Percentiles rank a stretch among this genome's conserved stretches.
These are phyloP conservation scores for Mya arenaria DNA, from an alignment of 1,140 invertebrate species.

Conservation along the genomic window DNA sequence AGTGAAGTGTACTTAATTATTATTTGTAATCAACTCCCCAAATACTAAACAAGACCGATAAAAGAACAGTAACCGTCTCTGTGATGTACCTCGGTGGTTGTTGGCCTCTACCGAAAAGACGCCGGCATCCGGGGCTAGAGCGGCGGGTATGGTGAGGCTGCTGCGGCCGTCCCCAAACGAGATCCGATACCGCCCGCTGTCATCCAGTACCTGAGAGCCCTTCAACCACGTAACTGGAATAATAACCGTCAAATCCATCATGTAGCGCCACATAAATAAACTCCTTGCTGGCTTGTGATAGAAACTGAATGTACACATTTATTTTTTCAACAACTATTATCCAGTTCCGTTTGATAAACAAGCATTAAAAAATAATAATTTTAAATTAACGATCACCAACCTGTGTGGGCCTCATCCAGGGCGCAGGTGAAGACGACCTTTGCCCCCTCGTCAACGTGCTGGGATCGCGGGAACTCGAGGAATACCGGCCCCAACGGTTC, in stretches of 20 bases:
- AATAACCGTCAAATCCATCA: no score
- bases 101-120: constrained; percentile 94
- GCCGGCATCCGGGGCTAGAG: constrained; percentile 90
- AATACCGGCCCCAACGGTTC: constrained; percentile 91
- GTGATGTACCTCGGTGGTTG: constrained; percentile 63
- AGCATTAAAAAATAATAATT: not conserved
- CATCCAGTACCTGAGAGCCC: constrained; percentile 91
- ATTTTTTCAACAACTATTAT: no score
- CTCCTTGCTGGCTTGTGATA: no score
- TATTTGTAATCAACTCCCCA: no score
- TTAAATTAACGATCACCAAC: constrained; percentile 78
- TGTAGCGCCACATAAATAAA: no score
- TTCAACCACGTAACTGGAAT: constrained; percentile 90
- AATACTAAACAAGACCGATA: no score
- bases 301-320: no score
- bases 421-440: constrained; percentile 90
- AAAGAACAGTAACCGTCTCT: not conserved
- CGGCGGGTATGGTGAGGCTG: constrained; percentile 87
- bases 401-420: constrained; percentile 87
- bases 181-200: constrained; percentile 90
- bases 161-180: constrained; percentile 88
- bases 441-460: constrained; percentile 91
- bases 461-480: constrained; percentile 93
- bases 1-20: no score
- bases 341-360: not conserved